These are phyloP conservation scores for Mus musculus DNA, from an alignment of 2,113 vertebrate genomes.

Conservation along the genomic window DNA sequence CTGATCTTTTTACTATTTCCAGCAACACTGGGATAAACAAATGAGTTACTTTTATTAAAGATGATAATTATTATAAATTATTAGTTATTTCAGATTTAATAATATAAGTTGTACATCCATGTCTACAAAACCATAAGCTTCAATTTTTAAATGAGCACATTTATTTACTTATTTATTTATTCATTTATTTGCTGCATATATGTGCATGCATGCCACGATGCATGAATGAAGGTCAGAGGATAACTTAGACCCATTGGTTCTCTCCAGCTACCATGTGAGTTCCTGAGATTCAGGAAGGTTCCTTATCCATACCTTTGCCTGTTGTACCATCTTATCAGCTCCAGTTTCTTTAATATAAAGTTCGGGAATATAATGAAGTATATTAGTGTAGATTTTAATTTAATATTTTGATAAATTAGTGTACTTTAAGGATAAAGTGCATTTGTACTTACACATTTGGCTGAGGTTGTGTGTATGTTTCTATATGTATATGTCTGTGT, in stretches of 20 bases:
- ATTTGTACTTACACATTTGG: neutral
- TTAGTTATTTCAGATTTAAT: neutral
- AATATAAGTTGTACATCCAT: neutral
- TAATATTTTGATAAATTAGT: neutral
- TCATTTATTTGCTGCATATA: neutral
- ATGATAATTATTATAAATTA: neutral
- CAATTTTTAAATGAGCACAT: neutral
- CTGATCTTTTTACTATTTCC: too few relatives aligned
- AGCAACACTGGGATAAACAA: neutral
- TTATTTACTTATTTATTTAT: neutral
- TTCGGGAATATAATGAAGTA: neutral
- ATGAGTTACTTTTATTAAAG: neutral
- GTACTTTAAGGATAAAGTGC: neutral
- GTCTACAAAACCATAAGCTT: neutral
- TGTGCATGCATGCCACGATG: neutral
- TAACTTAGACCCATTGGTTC: neutral
- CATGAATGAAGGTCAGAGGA: too few relatives aligned
- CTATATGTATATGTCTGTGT: neutral
- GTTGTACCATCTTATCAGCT: neutral
- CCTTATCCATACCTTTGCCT: neutral
- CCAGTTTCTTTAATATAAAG: neutral
- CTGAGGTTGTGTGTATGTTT: neutral
- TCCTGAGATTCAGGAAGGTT: neutral
- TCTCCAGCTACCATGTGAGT: neutral
- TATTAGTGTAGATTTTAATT: neutral